Evolutionary conservation across 2,888 invertebrate genomes (phyloP), one percentile per base, ranked within the genome.

Genomic region (Allacma fusca): DNA sequence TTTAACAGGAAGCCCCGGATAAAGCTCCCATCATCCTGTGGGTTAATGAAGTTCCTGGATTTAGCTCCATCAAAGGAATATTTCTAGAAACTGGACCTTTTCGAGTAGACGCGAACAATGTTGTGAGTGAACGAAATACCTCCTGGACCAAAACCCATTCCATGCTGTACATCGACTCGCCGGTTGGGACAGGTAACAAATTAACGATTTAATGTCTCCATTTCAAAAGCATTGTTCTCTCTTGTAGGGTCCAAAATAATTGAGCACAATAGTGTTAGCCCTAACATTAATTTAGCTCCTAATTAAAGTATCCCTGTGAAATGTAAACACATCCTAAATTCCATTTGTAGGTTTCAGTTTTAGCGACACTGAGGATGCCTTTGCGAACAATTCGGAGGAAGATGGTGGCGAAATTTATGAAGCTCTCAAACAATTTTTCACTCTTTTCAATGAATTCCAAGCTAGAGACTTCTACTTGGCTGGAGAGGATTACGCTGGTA

Each of bases 141-240:
- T 9, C 57, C 19, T 57, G 57, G 57, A 57, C 57, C 57, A 57
- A 16, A 57, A 57, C 57, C 13, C 57, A 57, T 57, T 57, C 57
- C 57, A 57, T 57, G 57, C 57, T 97, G 76, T 97, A 94, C 86
- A 93, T 97, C 75, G 97, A 97, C 86, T 96, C 95, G 86, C 96
- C 97, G 0, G 96, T 94, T 0, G 95, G 95, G 68, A 87, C 88
- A n/a, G 96, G 97, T 57, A 57, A 57, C 9, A 34, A 34, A 34
- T 7, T 4, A 34, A 34, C 34, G 4, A 4, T 34, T 9, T 34
- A 7, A 34, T 9, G 9, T 34, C 5, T 9, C 9, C 34, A 34
- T 34, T 34, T 7, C 4, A 34, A 34, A 7, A 7, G 34, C n/a
- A 34, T 34, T 4, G 34, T 34, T 7, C 4, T 4, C 9, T 34